Conservation (phyloP, 2,888 invertebrate species). For the Andrena marginata region DNA sequence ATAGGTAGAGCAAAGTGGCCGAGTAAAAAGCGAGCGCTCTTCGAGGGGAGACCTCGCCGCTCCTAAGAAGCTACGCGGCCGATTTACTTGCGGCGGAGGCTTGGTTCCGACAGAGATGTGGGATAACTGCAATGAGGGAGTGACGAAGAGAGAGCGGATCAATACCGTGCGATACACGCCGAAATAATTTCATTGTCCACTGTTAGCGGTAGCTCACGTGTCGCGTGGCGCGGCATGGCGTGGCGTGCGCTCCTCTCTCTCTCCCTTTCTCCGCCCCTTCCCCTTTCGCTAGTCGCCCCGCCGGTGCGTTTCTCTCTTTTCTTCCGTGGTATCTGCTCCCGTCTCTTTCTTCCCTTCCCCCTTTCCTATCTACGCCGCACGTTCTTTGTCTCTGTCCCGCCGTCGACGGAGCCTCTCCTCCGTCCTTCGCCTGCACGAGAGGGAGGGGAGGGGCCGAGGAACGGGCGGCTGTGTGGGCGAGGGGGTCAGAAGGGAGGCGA, state of each 20-base stretch:
- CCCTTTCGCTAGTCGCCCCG: constrained; percentile 49
- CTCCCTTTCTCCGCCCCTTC: constrained; percentile 17
- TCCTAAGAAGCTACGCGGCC: constrained; percentile 56
- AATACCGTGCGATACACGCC: constrained; percentile 80
- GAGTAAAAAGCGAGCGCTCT: constrained; percentile 42
- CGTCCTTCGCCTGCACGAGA: background rate
- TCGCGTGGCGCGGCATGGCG: constrained; percentile 75
- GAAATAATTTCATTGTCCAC: constrained; percentile 82
- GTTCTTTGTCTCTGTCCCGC: constrained; percentile 32
- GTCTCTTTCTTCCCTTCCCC: constrained; percentile 39
- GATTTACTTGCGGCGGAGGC: constrained; percentile 59
- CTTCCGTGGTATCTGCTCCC: constrained; percentile 45
- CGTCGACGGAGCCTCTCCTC: background rate
- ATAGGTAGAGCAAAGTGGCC: constrained; percentile 39
- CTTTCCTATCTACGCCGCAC: constrained; percentile 4
- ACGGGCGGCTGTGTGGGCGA: background rate
- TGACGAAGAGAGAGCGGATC: constrained; percentile 74
- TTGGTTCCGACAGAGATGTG: constrained; percentile 51
- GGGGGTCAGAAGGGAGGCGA: background rate
- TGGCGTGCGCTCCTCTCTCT: constrained; percentile 66
- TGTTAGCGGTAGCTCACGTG: constrained; percentile 80
- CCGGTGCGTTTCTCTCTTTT: constrained; percentile 54
- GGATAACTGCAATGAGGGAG: constrained; percentile 37
- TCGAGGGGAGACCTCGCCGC: constrained; percentile 16
- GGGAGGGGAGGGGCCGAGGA: background rate